Percentiles rank a stretch among this genome's conserved stretches.
Evolutionary conservation across 2,888 invertebrate genomes (phyloP).

Genomic region (Macrophya annulata): DNA sequence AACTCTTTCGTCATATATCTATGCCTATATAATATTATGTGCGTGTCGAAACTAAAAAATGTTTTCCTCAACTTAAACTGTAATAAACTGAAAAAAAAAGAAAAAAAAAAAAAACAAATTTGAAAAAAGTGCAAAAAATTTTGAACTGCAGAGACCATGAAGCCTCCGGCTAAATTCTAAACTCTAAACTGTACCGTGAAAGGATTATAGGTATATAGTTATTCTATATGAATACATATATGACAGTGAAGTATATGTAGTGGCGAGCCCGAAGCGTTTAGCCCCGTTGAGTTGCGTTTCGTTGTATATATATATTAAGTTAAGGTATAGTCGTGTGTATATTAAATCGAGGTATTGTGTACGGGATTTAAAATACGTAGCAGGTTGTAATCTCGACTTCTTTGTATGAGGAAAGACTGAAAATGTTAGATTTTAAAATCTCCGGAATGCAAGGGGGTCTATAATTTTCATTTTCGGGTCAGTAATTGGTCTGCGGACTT

Average conservation of each 20-base stretch:
- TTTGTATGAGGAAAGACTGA: constrained; percentile 51
- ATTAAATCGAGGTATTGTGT: constrained; percentile 5
- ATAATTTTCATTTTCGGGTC: constrained; percentile 75
- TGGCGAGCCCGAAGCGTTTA: constrained; percentile 43
- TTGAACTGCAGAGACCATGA: background rate
- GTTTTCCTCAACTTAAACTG: background rate
- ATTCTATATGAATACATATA: background rate
- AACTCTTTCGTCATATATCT: background rate
- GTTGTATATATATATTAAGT: background rate
- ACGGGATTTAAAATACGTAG: constrained; percentile 31
- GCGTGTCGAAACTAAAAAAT: background rate
- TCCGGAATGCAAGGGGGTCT: constrained; percentile 62
- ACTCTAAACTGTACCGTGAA: constrained; percentile 27
- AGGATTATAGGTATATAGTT: constrained; percentile 9
- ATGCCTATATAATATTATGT: background rate
- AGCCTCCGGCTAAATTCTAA: constrained; percentile 12
- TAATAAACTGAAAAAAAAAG: background rate
- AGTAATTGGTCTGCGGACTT: constrained; percentile 72
- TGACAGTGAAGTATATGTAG: background rate
- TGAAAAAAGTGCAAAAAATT: constrained; percentile 16
- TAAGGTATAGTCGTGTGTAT: background rate
- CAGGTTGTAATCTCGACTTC: constrained; percentile 47
- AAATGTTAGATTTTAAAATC: constrained; percentile 57
- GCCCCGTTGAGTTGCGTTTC: background rate
- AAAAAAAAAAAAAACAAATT: background rate